phyloP scores from a whole-genome alignment of 2,113 vertebrate species.

The Corydoras maculifer region DNA sequence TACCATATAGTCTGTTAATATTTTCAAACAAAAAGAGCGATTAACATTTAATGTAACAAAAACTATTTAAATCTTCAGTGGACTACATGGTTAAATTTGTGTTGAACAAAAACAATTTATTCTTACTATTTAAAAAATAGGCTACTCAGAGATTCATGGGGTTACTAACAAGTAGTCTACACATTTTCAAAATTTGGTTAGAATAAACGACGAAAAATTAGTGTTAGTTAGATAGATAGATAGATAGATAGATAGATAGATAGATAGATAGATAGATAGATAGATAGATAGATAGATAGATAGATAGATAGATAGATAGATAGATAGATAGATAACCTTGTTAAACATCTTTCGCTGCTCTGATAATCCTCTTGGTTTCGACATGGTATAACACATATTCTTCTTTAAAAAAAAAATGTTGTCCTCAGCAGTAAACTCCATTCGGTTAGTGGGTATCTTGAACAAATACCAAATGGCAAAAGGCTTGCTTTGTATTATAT shows the following conservation, averaged over 20 bases:
- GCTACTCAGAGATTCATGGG: too few species aligned
- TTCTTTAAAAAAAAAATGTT: background rate
- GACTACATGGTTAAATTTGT: too few species aligned
- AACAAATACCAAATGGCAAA: conserved; percentile 29
- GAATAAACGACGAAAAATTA: background rate
- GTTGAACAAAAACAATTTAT: too few species aligned
- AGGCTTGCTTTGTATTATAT: conserved; percentile 48
- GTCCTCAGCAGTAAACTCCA: conserved; percentile 23
- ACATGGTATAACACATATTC: background rate
- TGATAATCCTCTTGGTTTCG: background rate
- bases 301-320: background rate
- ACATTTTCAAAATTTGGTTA: too few species aligned
- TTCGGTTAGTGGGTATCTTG: conserved; percentile 30
- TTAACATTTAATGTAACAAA: too few species aligned
- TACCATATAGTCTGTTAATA: too few species aligned
- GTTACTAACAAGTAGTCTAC: too few species aligned
- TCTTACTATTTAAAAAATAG: too few species aligned
- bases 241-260: conserved; percentile 20
- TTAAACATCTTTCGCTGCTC: background rate
- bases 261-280: conserved; percentile 31
- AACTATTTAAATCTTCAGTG: too few species aligned
- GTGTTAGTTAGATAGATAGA: background rate
- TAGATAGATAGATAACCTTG: background rate
- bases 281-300: conserved; percentile 30
- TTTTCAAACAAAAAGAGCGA: too few species aligned